Evolutionary conservation across 2,888 invertebrate genomes (phyloP).

Genomic region (Epinotia nisella): DNA sequence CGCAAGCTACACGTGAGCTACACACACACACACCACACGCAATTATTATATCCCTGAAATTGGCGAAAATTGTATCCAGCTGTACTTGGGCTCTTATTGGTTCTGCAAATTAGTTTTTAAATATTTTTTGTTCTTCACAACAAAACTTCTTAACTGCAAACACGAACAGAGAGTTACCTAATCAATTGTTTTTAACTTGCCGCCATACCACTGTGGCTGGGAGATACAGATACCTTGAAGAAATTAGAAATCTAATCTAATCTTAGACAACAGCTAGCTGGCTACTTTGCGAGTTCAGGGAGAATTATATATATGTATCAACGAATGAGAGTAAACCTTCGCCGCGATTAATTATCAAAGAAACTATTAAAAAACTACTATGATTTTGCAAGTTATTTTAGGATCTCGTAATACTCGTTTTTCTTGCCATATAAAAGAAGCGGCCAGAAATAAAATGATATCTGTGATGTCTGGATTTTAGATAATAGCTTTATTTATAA

Average conservation of each 20-base stretch:
- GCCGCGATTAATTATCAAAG: slow-evolving; percentile 21
- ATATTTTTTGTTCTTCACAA: neutral
- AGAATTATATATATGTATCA: slow-evolving; percentile 20
- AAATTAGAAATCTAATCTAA: slow-evolving; percentile 42
- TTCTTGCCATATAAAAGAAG: slow-evolving; percentile 44
- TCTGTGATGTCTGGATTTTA: slow-evolving; percentile 39
- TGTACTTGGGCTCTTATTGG: neutral
- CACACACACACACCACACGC: neutral
- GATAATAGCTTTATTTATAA: slow-evolving; percentile 39
- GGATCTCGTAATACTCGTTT: slow-evolving; percentile 37
- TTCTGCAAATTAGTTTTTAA: neutral
- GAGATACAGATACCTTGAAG: slow-evolving; percentile 39
- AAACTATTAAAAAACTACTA: slow-evolving; percentile 19
- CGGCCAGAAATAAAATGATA: slow-evolving; percentile 36
- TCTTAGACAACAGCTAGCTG: slow-evolving; percentile 44
- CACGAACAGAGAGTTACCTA: slow-evolving; percentile 33
- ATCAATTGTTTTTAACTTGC: slow-evolving; percentile 43
- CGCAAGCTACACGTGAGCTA: too few relatives aligned
- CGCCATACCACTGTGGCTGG: slow-evolving; percentile 33
- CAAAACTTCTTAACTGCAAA: neutral
- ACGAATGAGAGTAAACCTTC: slow-evolving; percentile 20
- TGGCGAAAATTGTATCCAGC: neutral
- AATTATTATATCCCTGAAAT: neutral
- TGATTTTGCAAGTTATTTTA: slow-evolving; percentile 42
- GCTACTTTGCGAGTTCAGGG: slow-evolving; percentile 28